A percentile compares a stretch with the other conserved stretches of the same genome.
Evolutionary conservation across 2,888 invertebrate species (phyloP).

Genomic region (Synergus itoensis): DNA sequence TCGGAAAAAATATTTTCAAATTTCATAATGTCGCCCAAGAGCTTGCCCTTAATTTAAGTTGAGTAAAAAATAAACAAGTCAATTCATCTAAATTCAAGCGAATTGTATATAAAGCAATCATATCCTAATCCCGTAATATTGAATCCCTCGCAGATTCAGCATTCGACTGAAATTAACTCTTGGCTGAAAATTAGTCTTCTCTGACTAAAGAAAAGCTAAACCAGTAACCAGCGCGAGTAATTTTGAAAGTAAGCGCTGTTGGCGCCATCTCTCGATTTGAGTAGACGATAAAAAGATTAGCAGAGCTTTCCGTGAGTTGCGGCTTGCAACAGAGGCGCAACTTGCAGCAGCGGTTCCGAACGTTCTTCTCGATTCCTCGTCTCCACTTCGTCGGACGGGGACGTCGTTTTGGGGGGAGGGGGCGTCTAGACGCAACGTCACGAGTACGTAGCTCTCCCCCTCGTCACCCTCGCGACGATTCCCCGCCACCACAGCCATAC

Average conservation of each 20-base stretch:
- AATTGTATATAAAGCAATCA: too few species aligned
- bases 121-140: too few species aligned
- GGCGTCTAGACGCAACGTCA: slow-evolving; percentile 77
- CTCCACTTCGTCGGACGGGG: slow-evolving; percentile 51
- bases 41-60: too few species aligned
- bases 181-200: too few species aligned
- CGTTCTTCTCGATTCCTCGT: slow-evolving; percentile 32
- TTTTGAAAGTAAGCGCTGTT: neutral
- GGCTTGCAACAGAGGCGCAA: neutral
- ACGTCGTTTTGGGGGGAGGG: slow-evolving; percentile 67
- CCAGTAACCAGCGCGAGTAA: neutral
- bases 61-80: too few species aligned
- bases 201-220: too few species aligned
- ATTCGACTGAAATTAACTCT: too few species aligned
- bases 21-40: too few species aligned
- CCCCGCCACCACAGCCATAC: slow-evolving; percentile 51
- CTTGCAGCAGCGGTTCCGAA: slow-evolving; percentile 22
- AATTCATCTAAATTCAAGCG: too few species aligned
- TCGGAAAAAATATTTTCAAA: too few species aligned
- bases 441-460: slow-evolving; percentile 71
- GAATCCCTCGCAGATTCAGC: too few species aligned
- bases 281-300: neutral
- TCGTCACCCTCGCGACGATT: slow-evolving; percentile 48
- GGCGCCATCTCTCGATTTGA: neutral
- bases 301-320: neutral